These are phyloP conservation scores for Canis aureus DNA, from an alignment of 2,113 vertebrate species.

Conservation along the genomic window DNA sequence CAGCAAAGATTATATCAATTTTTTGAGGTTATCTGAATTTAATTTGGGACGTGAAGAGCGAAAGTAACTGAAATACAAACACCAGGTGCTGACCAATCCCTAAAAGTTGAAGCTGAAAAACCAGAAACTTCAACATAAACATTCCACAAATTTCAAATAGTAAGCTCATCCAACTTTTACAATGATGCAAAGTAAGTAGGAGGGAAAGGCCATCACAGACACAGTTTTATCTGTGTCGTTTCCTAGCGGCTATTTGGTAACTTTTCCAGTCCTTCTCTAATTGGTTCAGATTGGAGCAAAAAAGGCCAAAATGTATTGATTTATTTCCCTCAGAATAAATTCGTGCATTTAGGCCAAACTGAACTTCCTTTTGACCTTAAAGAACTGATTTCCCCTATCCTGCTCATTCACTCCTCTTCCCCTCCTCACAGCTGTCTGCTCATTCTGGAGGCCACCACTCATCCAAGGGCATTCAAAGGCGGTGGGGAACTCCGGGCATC, in stretches of 20 bases:
- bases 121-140: not conserved
- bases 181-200: not conserved
- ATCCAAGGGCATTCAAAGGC: not conserved
- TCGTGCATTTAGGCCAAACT: not conserved
- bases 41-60: conserved; percentile 2
- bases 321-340: conserved; percentile 1
- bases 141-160: not conserved
- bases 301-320: not conserved
- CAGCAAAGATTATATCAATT: not conserved
- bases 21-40: not conserved
- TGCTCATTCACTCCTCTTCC: not conserved
- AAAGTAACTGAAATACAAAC: conserved; percentile 32
- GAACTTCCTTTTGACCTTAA: not conserved
- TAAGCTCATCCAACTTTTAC: not conserved
- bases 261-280: not conserved
- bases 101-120: not conserved
- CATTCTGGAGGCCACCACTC: not conserved
- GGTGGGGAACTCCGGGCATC: not conserved
- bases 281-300: not conserved
- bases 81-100: not conserved
- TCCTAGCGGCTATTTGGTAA: not conserved
- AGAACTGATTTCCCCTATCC: not conserved
- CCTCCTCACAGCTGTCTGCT: not conserved
- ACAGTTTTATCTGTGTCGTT: not conserved
- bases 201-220: not conserved